Evolutionary conservation across 1,140 invertebrate species (phyloP), one percentile per base, ranked within the genome.

Genomic region (Coelopa frigida): DNA sequence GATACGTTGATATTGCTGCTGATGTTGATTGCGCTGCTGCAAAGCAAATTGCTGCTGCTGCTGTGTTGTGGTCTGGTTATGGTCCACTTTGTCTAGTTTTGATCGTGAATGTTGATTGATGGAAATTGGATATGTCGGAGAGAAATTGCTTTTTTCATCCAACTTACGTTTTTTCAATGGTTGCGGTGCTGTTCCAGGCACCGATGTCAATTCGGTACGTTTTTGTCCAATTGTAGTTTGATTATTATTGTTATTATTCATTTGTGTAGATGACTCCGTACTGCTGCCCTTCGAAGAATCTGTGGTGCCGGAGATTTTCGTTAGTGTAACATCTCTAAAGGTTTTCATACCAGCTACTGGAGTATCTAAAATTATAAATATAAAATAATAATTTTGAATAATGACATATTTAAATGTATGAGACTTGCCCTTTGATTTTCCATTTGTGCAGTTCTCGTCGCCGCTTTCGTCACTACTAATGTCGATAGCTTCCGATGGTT

Each of bases 381-480:
- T n/a, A n/a, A n/a, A n/a, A n/a, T n/a, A n/a, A n/a, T n/a, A n/a
- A n/a, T n/a, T n/a, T n/a, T n/a, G n/a, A n/a, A n/a, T n/a, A n/a
- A n/a, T n/a, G n/a, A n/a, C n/a, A n/a, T n/a, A 24, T 24, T 37
- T 11, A 23, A 2, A 45, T 24, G 12, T 36, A 17, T 8, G 22
- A 29, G 23, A 17, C 26, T 46, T 46, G 24, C 39, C 40, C 37
- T 50, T 44, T 21, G 44, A 23, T 31, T 44, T 35, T 22, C 23
- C 43, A 33, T 45, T 60, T 3, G 32, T 44, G 12, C 72, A 71
- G 8, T 66, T 64, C 31, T 70, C 70, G 18, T 72, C 66, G 10
- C 71, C 72, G 10, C 77, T 75, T 43, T 77, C 75, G 18, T 77
- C 75, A 43, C 75, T 78, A 29, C 75, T 77, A 18, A 78, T 78